These are phyloP conservation scores for Elymnias hypermnestra DNA, from an alignment of 1,140 invertebrate species.

Conservation along the genomic window DNA sequence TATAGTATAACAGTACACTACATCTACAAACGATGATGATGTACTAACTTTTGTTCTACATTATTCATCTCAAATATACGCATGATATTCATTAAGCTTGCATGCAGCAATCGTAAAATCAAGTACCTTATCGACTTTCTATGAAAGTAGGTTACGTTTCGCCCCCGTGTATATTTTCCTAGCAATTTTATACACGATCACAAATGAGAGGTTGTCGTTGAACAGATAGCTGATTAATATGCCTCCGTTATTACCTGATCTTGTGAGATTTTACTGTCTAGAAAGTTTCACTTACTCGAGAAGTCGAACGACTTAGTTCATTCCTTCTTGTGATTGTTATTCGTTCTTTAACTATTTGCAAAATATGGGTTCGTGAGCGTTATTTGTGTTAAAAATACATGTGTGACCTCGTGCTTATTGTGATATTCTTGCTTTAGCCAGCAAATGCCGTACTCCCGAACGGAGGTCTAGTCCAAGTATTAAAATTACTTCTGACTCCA, in stretches of 20 bases:
- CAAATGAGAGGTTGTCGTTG: constrained; percentile 27
- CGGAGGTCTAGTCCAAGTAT: no score
- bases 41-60: not conserved
- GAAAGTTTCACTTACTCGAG: constrained; percentile 1
- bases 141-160: constrained; percentile 23
- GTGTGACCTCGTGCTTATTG: no score
- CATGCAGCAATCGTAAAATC: constrained; percentile 10
- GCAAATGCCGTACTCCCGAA: no score
- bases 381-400: no score
- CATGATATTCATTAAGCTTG: not conserved
- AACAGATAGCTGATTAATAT: constrained; percentile 21
- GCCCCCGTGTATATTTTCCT: constrained; percentile 27
- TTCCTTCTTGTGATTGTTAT: no score
- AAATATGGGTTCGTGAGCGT: no score
- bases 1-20: no score
- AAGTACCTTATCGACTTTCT: constrained; percentile 21
- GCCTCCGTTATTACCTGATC: constrained; percentile 12
- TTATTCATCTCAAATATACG: not conserved
- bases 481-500: no score
- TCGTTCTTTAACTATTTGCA: no score
- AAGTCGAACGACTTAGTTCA: no score
- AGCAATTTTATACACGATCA: constrained; percentile 22
- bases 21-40: no score
- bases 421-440: no score
- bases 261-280: constrained; percentile 9